A percentile compares a stretch with the other conserved stretches of the same genome.
These are phyloP conservation scores for Heteromormyrus szaboi DNA, from an alignment of 2,797 vertebrate genomes.

Conservation along the genomic window DNA sequence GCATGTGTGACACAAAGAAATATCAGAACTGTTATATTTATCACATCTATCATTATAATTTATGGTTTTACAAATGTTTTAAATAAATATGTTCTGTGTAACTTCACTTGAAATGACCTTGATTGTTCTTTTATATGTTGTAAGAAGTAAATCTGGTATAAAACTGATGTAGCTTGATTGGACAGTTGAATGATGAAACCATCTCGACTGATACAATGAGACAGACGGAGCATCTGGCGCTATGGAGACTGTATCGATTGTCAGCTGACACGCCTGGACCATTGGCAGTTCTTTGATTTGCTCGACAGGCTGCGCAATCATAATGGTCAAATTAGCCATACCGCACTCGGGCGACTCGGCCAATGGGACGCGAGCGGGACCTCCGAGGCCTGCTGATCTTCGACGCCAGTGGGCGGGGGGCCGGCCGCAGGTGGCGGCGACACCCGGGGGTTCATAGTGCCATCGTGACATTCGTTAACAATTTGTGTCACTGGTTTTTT, in stretches of 20 bases:
- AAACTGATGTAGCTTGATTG: background rate
- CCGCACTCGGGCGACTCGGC: conserved; percentile 42
- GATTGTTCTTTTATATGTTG: background rate
- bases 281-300: conserved; percentile 59
- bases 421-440: conserved; percentile 61
- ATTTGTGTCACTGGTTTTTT: conserved; percentile 77
- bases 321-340: conserved; percentile 69
- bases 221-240: conserved; percentile 80
- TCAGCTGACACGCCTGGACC: conserved; percentile 57
- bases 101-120: background rate
- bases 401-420: conserved; percentile 69
- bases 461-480: conserved; percentile 75
- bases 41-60: background rate
- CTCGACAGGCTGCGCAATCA: conserved; percentile 73
- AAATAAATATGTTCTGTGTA: background rate
- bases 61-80: background rate
- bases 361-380: conserved; percentile 49
- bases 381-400: conserved; percentile 66
- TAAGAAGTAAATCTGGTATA: background rate
- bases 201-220: conserved; percentile 66
- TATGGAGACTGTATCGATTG: conserved; percentile 55
- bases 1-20: background rate
- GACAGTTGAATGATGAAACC: conserved; percentile 41
- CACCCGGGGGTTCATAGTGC: conserved; percentile 54
- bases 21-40: background rate